Conservation (phyloP, 2,888 invertebrate species). For the Xestobium rufovillosum region DNA sequence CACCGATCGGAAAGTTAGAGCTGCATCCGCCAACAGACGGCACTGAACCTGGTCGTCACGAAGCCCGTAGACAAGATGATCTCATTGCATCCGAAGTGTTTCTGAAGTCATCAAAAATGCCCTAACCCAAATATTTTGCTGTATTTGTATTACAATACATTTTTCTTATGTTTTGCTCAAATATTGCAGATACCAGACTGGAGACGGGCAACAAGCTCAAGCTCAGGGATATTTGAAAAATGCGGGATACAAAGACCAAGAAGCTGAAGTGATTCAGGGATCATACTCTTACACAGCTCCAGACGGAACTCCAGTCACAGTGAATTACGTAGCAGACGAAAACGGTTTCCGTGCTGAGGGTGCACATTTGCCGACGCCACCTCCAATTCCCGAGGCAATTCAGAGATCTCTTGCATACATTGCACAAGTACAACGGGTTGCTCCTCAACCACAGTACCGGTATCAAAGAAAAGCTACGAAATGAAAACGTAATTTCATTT, state of each 20-base stretch:
- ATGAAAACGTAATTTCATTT: too few relatives aligned
- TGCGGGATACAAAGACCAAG: slow-evolving; percentile 57
- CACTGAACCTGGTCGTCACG: too few relatives aligned
- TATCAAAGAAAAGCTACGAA: too few relatives aligned
- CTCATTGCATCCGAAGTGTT: too few relatives aligned
- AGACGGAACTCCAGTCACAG: slow-evolving; percentile 63
- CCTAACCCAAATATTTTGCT: too few relatives aligned
- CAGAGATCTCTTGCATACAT: slow-evolving; percentile 47
- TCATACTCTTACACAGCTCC: slow-evolving; percentile 69
- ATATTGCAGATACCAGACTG: slow-evolving; percentile 68
- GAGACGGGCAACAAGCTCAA: slow-evolving; percentile 71
- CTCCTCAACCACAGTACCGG: slow-evolving; percentile 28
- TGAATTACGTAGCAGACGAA: slow-evolving; percentile 50
- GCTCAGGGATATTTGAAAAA: slow-evolving; percentile 71
- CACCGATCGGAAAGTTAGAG: too few relatives aligned
- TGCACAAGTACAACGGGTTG: slow-evolving; percentile 26
- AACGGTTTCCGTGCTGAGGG: slow-evolving; percentile 72
- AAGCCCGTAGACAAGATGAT: too few relatives aligned
- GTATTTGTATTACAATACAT: too few relatives aligned
- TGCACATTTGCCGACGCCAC: slow-evolving; percentile 69
- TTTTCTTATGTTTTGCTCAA: too few relatives aligned
- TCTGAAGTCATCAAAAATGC: too few relatives aligned
- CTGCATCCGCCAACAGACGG: too few relatives aligned
- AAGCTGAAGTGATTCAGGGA: slow-evolving; percentile 69
- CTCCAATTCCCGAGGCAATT: slow-evolving; percentile 65